Percentiles rank a stretch among this genome's conserved stretches.
These are phyloP conservation scores for Drosophila lacicola DNA, from an alignment of 2,888 invertebrate species.

Conservation along the genomic window DNA sequence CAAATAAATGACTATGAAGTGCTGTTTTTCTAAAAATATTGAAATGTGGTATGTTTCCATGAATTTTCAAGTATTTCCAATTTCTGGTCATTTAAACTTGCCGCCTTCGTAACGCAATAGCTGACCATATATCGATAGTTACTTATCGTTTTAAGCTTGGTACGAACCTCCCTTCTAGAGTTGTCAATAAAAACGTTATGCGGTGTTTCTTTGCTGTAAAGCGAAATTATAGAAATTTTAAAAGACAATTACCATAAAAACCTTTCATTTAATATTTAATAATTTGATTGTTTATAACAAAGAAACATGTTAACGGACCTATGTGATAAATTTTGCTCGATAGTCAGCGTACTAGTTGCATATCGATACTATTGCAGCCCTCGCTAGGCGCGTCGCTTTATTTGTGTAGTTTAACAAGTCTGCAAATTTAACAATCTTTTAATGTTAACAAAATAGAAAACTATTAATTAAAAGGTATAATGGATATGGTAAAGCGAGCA, in stretches of 20 bases:
- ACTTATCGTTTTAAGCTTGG: not conserved
- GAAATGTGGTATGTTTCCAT: too few species aligned
- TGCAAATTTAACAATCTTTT: not conserved
- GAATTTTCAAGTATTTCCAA: not conserved
- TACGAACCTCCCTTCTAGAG: not conserved
- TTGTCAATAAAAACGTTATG: not conserved
- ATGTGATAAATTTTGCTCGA: not conserved
- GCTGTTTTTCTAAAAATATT: not conserved
- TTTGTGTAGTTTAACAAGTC: not conserved
- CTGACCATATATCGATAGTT: constrained; percentile 12
- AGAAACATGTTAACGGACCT: not conserved
- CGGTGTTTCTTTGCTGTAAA: not conserved
- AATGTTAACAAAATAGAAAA: not conserved
- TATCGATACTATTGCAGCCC: constrained; percentile 24
- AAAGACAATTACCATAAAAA: not conserved
- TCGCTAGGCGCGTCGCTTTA: constrained; percentile 11
- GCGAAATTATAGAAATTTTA: not conserved
- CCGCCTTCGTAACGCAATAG: not conserved
- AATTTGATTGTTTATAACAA: not conserved
- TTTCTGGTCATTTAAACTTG: not conserved
- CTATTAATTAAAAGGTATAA: not conserved
- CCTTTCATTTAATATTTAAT: not conserved
- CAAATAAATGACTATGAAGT: constrained; percentile 5
- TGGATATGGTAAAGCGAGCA: constrained; percentile 56
- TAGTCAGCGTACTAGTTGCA: not conserved